Conservation (phyloP, 2,113 vertebrate species). For the Vulpes ferrilata region DNA sequence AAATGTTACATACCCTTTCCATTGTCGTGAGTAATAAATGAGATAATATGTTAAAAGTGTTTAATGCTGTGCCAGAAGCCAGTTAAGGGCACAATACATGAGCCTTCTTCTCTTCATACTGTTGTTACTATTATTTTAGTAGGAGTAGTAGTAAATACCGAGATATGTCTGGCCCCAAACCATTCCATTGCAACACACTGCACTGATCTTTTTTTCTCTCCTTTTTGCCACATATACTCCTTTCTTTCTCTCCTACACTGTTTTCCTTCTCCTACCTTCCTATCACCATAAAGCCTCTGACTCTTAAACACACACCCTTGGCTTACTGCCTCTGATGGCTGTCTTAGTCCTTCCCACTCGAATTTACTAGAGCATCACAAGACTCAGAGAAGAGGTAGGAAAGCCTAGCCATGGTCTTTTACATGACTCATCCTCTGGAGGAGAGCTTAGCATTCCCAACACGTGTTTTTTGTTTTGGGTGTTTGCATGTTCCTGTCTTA, state of each 20-base stretch:
- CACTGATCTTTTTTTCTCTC: neutral
- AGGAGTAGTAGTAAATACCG: neutral
- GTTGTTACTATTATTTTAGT: neutral
- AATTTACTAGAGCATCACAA: neutral
- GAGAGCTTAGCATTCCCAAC: neutral
- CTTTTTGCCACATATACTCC: neutral
- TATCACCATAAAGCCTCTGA: neutral
- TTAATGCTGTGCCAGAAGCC: neutral
- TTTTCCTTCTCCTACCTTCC: neutral
- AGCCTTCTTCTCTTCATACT: neutral
- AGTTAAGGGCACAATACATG: neutral
- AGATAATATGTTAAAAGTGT: neutral
- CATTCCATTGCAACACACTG: neutral
- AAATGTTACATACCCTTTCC: no score
- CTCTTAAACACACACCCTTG: neutral
- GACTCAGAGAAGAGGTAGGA: neutral
- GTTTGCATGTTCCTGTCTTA: neutral
- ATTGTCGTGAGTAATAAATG: neutral
- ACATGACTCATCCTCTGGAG: neutral
- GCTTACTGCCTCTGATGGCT: neutral
- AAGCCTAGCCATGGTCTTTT: neutral
- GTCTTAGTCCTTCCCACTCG: neutral
- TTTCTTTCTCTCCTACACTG: neutral
- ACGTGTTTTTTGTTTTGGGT: neutral
- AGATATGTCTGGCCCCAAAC: neutral